Conservation (phyloP, 2,113 vertebrate genomes). For the Anthoscopus minutus region DNA sequence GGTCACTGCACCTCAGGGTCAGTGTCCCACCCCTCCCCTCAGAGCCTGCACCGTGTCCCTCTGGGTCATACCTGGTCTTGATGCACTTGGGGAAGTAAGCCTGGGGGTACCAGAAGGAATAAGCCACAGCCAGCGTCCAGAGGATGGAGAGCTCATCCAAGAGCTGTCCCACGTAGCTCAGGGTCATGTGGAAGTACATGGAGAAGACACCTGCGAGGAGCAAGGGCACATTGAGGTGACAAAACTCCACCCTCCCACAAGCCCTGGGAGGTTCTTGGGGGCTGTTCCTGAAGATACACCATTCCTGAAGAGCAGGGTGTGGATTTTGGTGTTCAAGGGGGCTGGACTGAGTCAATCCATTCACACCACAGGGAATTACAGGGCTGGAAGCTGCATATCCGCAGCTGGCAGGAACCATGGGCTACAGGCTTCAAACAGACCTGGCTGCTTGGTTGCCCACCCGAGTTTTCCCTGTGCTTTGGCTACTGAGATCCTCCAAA, state of each 20-base stretch:
- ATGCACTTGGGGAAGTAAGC: slow-evolving; percentile 80
- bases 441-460: fast-evolving
- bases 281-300: background rate
- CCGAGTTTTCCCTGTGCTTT: background rate
- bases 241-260: background rate
- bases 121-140: slow-evolving; percentile 82
- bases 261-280: background rate
- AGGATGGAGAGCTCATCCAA: slow-evolving; percentile 92
- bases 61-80: slow-evolving; percentile 77
- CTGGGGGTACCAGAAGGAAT: slow-evolving; percentile 85
- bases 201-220: slow-evolving; percentile 82
- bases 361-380: background rate
- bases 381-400: background rate
- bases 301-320: background rate
- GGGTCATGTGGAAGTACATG: slow-evolving; percentile 91
- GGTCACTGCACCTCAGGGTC: background rate
- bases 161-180: slow-evolving; percentile 92
- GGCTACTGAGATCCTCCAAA: background rate
- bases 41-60: background rate
- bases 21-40: background rate
- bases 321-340: background rate
- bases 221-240: background rate
- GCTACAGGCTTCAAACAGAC: background rate
- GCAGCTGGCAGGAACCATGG: background rate
- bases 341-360: background rate